A percentile compares a stretch with the other conserved stretches of the same genome.
phyloP scores from a whole-genome alignment of 2,888 invertebrate species.

The Carcina quercana region DNA sequence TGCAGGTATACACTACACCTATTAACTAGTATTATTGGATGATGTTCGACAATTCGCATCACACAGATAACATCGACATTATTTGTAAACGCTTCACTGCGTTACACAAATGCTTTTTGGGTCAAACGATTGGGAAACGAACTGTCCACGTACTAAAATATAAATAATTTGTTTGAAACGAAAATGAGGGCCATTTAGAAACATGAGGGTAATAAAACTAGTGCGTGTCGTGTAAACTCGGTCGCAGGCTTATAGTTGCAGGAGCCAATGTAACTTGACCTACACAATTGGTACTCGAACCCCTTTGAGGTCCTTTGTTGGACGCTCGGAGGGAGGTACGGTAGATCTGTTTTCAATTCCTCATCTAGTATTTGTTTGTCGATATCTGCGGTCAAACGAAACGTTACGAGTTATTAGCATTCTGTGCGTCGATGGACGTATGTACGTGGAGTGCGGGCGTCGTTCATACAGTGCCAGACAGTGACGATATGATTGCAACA shows the following conservation, averaged over 20 bases:
- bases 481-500: constrained; percentile 44
- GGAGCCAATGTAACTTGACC: constrained; percentile 40
- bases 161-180: constrained; percentile 70
- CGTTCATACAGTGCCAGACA: constrained; percentile 31
- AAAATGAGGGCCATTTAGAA: constrained; percentile 74
- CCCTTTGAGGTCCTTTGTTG: constrained; percentile 15
- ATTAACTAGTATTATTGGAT: background rate
- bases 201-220: constrained; percentile 74
- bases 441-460: constrained; percentile 64
- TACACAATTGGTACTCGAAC: constrained; percentile 33
- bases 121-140: constrained; percentile 71
- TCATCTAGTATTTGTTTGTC: constrained; percentile 35
- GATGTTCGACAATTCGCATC: constrained; percentile 34
- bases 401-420: constrained; percentile 58
- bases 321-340: constrained; percentile 24
- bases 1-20: too few species aligned
- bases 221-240: constrained; percentile 68
- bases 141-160: constrained; percentile 69
- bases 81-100: constrained; percentile 63
- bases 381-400: constrained; percentile 48
- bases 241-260: constrained; percentile 49
- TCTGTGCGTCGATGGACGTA: constrained; percentile 52
- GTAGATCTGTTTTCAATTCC: constrained; percentile 35
- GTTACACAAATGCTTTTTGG: constrained; percentile 67
- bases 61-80: constrained; percentile 50